Conservation (phyloP, 2,797 vertebrate genomes). For the Arvicola amphibius region DNA sequence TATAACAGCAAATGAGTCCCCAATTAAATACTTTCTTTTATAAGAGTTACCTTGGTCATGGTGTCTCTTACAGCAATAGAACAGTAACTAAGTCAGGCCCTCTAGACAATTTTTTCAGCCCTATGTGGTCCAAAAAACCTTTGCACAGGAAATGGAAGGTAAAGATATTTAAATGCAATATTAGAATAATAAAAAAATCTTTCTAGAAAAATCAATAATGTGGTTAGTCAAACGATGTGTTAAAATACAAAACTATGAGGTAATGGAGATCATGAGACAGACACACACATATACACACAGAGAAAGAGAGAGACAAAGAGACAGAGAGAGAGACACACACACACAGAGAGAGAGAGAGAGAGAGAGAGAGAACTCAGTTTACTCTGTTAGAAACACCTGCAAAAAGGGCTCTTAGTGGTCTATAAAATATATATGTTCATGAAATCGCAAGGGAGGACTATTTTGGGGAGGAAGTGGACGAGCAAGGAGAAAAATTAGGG, state of each 20-base stretch:
- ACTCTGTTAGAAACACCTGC: not conserved
- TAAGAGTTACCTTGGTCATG: not conserved
- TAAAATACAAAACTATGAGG: not conserved
- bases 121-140: not conserved
- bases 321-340: not conserved
- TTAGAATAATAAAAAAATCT: constrained; percentile 5
- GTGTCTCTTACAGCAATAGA: not conserved
- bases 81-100: not conserved
- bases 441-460: not conserved
- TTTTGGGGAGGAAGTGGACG: too few species aligned
- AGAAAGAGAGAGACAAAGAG: not conserved
- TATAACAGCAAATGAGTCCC: not conserved
- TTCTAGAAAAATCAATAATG: constrained; percentile 41
- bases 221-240: not conserved
- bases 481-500: not conserved
- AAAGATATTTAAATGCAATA: constrained; percentile 23
- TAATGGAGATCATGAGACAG: not conserved
- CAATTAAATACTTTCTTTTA: not conserved
- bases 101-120: not conserved
- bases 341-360: not conserved
- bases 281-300: not conserved
- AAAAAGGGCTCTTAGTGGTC: not conserved
- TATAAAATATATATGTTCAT: not conserved
- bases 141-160: not conserved
- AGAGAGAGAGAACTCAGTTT: not conserved